Evolutionary conservation across 2,888 invertebrate genomes (phyloP).

Genomic region (Marronus borbonicus): DNA sequence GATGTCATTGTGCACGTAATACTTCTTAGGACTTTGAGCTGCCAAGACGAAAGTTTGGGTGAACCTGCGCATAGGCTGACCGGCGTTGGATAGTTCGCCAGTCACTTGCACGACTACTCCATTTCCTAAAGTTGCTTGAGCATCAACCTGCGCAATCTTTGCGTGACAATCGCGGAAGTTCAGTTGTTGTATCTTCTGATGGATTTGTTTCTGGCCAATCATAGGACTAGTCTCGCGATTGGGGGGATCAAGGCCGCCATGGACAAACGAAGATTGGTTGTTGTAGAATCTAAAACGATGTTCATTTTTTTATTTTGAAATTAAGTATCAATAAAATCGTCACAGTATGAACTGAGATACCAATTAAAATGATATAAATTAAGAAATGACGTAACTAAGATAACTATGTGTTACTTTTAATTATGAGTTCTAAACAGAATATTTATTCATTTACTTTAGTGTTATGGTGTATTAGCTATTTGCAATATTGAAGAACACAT

Average conservation of each 20-base stretch:
- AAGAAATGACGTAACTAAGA: no score
- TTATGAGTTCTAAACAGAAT: no score
- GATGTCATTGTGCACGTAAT: slow-evolving; percentile 99
- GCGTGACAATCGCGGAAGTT: slow-evolving; percentile 98
- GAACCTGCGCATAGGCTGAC: slow-evolving; percentile 97
- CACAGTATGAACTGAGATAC: no score
- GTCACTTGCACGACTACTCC: slow-evolving; percentile 98
- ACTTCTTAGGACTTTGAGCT: slow-evolving; percentile 96
- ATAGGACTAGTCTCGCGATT: slow-evolving; percentile 88
- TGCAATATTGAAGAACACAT: no score
- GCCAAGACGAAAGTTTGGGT: slow-evolving; percentile 98
- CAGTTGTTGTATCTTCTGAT: slow-evolving; percentile 94
- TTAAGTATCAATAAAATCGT: no score
- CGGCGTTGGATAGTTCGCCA: slow-evolving; percentile 96
- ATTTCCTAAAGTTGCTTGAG: slow-evolving; percentile 93
- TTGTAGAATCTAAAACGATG: slow-evolving; percentile 88
- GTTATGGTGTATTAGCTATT: no score
- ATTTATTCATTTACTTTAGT: no score
- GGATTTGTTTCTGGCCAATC: slow-evolving; percentile 94
- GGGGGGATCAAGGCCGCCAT: slow-evolving; percentile 90
- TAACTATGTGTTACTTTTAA: no score
- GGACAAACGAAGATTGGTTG: slow-evolving; percentile 95
- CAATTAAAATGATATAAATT: no score
- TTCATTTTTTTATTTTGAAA: background rate
- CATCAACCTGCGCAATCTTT: slow-evolving; percentile 97